Percentiles rank a stretch among this genome's conserved stretches.
These are phyloP conservation scores for Scartelaos histophorus DNA, from an alignment of 2,113 vertebrate species.

Conservation along the genomic window DNA sequence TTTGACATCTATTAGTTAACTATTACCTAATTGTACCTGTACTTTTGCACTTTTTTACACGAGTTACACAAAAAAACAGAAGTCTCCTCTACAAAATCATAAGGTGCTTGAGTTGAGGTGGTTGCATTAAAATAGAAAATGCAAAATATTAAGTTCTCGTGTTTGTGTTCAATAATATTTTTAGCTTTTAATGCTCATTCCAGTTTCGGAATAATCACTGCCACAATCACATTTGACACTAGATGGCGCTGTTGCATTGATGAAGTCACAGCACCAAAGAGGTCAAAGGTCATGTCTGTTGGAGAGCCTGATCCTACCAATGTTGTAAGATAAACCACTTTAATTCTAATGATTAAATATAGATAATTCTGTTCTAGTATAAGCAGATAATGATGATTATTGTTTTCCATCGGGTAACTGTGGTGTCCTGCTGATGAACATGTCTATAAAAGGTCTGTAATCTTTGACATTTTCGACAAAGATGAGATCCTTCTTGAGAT, in stretches of 20 bases:
- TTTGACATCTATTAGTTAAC: constrained; percentile 90
- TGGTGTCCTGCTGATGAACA: no score
- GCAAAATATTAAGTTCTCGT: not conserved
- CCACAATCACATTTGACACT: not conserved
- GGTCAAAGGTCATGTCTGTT: not conserved
- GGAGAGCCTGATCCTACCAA: not conserved
- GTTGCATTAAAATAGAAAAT: no score
- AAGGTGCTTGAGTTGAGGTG: no score
- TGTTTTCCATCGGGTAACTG: not conserved
- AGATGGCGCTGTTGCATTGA: not conserved
- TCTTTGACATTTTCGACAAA: not conserved
- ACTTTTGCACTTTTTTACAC: not conserved
- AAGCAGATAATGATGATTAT: not conserved
- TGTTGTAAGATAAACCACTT: not conserved
- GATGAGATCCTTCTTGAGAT: not conserved
- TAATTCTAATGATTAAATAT: not conserved
- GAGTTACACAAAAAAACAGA: not conserved
- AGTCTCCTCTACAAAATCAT: no score
- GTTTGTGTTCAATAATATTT: not conserved
- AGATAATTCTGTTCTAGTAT: not conserved
- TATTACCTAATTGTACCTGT: constrained; percentile 75
- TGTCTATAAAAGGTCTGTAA: not conserved
- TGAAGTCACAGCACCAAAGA: not conserved
- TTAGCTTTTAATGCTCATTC: not conserved
- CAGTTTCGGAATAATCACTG: not conserved